Conservation (phyloP, 2,113 vertebrate genomes). For the Nettapus auritus region DNA sequence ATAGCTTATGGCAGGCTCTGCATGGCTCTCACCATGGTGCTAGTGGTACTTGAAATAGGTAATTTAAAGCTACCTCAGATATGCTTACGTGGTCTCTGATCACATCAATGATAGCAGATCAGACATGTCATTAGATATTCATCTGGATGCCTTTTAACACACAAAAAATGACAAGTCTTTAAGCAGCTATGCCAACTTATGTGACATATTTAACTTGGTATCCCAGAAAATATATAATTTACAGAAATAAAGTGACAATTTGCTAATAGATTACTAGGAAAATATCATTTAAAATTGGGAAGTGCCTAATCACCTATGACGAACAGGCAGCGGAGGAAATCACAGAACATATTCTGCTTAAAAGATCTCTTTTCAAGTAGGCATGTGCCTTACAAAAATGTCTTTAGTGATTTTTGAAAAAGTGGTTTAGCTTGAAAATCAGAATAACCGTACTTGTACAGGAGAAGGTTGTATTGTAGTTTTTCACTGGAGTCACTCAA, state of each 20-base stretch:
- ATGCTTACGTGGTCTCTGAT: neutral
- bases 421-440: neutral
- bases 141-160: conserved; percentile 30
- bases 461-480: neutral
- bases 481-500: neutral
- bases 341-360: neutral
- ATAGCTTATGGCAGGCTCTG: neutral
- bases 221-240: neutral
- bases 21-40: neutral
- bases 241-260: neutral
- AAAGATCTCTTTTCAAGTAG: neutral
- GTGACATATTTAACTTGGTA: conserved; percentile 8
- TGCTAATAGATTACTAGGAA: conserved; percentile 8
- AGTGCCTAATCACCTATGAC: neutral
- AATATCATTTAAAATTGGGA: neutral
- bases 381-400: neutral
- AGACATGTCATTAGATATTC: neutral
- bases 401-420: neutral
- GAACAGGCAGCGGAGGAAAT: neutral
- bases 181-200: neutral
- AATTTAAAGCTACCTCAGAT: neutral
- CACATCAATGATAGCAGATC: neutral
- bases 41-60: neutral
- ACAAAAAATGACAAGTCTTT: conserved; percentile 48
- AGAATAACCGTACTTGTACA: neutral